phyloP scores from a whole-genome alignment of 2,888 invertebrate species.

The Nemotelus nigrinus region DNA sequence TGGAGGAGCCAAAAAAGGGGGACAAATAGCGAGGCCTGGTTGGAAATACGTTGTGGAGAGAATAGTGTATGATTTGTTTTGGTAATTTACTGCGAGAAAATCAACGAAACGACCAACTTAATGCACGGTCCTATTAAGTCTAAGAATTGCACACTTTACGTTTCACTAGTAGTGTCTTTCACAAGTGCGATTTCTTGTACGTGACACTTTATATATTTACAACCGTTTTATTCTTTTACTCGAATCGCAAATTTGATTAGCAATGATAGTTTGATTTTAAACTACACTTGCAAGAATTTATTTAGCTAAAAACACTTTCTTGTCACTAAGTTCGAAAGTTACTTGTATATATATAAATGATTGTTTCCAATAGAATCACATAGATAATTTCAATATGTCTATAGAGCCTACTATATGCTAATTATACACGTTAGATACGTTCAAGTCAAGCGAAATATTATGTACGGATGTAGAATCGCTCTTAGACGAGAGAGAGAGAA shows the following conservation, averaged over 20 bases:
- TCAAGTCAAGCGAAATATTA: slow-evolving; percentile 15
- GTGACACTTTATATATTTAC: too few relatives aligned
- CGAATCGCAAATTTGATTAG: too few relatives aligned
- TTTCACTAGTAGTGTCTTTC: slow-evolving; percentile 1
- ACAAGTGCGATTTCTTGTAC: slow-evolving; percentile 33
- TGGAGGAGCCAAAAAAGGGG: slow-evolving; percentile 56
- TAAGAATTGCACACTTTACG: not conserved
- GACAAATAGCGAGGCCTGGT: slow-evolving; percentile 57
- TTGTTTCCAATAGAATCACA: slow-evolving; percentile 49
- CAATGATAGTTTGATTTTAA: too few relatives aligned
- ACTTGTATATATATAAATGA: slow-evolving; percentile 40
- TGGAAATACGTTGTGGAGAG: slow-evolving; percentile 57
- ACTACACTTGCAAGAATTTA: not conserved
- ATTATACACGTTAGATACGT: not conserved
- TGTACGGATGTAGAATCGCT: not conserved
- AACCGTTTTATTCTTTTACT: too few relatives aligned
- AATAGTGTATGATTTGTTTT: slow-evolving; percentile 50
- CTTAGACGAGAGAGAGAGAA: too few relatives aligned
- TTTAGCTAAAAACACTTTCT: not conserved
- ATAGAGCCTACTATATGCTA: too few relatives aligned
- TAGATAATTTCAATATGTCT: not conserved
- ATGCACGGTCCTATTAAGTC: not conserved
- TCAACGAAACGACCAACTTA: slow-evolving; percentile 2
- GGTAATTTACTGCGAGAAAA: not conserved
- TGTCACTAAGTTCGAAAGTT: slow-evolving; percentile 33